Conservation (phyloP, 2,888 invertebrate species). For the Petrophora chlorosata region DNA sequence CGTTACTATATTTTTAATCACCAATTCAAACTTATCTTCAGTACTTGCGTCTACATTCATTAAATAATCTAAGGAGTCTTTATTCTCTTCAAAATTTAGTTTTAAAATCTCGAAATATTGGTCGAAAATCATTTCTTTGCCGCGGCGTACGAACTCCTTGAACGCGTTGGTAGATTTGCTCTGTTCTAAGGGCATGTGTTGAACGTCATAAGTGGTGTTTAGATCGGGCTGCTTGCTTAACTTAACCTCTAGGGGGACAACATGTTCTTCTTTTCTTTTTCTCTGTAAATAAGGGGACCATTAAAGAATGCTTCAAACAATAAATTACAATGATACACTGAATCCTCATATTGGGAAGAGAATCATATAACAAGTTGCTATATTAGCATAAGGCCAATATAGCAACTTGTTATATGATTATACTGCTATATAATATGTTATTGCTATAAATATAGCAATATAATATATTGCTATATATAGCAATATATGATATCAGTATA, state of each 20-base stretch:
- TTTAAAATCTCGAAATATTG: constrained; percentile 52
- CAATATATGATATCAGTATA: too few species aligned
- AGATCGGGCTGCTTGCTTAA: constrained; percentile 60
- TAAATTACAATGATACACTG: too few species aligned
- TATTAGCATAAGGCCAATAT: too few species aligned
- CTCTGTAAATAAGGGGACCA: constrained; percentile 50
- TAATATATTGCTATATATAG: too few species aligned
- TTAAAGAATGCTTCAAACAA: too few species aligned
- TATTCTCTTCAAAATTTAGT: constrained; percentile 43
- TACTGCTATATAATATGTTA: too few species aligned
- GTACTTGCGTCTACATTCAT: constrained; percentile 66
- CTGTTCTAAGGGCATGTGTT: constrained; percentile 61
- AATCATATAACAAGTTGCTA: too few species aligned
- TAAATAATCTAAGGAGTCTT: constrained; percentile 59
- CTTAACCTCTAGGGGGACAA: constrained; percentile 61
- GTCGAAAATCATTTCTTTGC: constrained; percentile 70
- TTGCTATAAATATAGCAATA: too few species aligned
- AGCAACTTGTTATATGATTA: too few species aligned
- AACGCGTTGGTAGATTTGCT: constrained; percentile 67
- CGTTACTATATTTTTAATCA: constrained; percentile 56
- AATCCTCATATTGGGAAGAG: too few species aligned
- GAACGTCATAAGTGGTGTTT: constrained; percentile 62
- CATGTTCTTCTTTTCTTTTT: constrained; percentile 64
- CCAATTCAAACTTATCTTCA: constrained; percentile 69
- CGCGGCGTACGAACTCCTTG: constrained; percentile 67